These are phyloP conservation scores for silkworm (Bombyx mori) DNA, from an alignment of 1,140 invertebrate genomes.

Conservation along the genomic window ASM3026992v2 NC_085123.1:10893001-10893500, in stretches of 20 bases:
- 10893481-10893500: too few relatives aligned
- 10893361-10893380: constrained; percentile 83
- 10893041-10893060: too few relatives aligned
- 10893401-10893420: constrained; percentile 52
- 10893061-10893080: too few relatives aligned
- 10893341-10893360: constrained; percentile 82
- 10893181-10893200: constrained; percentile 77
- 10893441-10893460: too few relatives aligned
- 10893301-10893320: constrained; percentile 80
- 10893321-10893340: constrained; percentile 85
- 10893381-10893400: constrained; percentile 55
- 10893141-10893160: too few relatives aligned
- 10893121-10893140: too few relatives aligned
- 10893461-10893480: too few relatives aligned
- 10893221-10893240: constrained; percentile 75
- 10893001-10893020: too few relatives aligned
- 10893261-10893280: constrained; percentile 80
- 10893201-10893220: constrained; percentile 77
- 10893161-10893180: constrained; percentile 22
- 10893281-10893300: constrained; percentile 80
- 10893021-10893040: too few relatives aligned
- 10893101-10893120: too few relatives aligned
- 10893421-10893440: constrained; percentile 38
- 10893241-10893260: constrained; percentile 74
- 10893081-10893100: too few relatives aligned